A percentile compares a stretch with the other conserved stretches of the same genome.
These are phyloP conservation scores for Theocolax elegans DNA, from an alignment of 1,140 invertebrate species.

Conservation along the genomic window DNA sequence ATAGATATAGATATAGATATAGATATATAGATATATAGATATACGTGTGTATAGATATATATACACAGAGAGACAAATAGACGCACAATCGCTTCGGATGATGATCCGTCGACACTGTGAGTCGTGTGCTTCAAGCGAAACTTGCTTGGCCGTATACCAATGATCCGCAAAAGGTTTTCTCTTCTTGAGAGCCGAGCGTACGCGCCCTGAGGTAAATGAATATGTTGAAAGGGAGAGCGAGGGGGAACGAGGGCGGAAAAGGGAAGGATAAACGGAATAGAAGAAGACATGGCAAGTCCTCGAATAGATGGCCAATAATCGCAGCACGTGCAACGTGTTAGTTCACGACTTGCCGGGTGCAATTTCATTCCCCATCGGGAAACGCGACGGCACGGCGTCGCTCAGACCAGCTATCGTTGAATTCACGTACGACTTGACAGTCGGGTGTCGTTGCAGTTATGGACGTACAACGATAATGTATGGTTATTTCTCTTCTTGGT, in stretches of 20 bases:
- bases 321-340: constrained; percentile 2
- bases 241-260: neutral
- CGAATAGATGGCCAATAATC: constrained; percentile 12
- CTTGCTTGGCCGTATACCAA: neutral
- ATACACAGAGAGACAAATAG: too few relatives aligned
- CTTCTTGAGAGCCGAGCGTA: too few relatives aligned
- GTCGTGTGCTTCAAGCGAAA: too few relatives aligned
- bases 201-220: too few relatives aligned
- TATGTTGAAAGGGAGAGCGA: neutral
- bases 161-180: neutral
- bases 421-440: neutral
- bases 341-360: constrained; percentile 9
- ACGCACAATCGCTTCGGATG: too few relatives aligned
- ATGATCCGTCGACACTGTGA: too few relatives aligned
- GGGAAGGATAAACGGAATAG: neutral
- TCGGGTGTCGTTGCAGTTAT: constrained; percentile 3
- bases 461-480: too few relatives aligned
- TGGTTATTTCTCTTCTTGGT: too few relatives aligned
- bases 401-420: neutral
- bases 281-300: neutral
- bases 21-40: too few relatives aligned
- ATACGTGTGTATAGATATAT: too few relatives aligned
- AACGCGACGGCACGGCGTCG: neutral
- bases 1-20: too few relatives aligned
- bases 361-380: constrained; percentile 20